phyloP scores from a whole-genome alignment of 2,888 invertebrate genomes.

The Drosophila neutralis region DNA sequence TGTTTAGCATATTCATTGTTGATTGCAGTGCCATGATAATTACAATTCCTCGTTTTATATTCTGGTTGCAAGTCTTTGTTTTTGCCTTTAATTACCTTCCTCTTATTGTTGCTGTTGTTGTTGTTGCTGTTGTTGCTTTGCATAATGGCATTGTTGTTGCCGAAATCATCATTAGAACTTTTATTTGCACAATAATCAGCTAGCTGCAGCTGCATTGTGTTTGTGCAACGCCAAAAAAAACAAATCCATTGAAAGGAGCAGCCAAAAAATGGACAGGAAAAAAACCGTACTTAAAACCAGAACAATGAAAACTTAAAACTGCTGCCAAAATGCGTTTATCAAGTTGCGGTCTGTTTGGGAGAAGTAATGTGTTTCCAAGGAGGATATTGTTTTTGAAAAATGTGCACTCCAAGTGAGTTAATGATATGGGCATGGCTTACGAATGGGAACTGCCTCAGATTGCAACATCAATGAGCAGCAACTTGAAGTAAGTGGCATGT shows the following conservation, averaged over 20 bases:
- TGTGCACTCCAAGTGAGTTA: constrained; percentile 27
- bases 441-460: constrained; percentile 4
- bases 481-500: background rate
- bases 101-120: constrained; percentile 29
- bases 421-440: constrained; percentile 20
- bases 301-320: constrained; percentile 51
- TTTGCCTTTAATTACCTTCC: constrained; percentile 55
- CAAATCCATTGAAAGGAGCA: constrained; percentile 31
- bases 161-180: constrained; percentile 78
- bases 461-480: constrained; percentile 1
- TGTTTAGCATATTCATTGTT: constrained; percentile 74
- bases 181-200: constrained; percentile 76
- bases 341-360: constrained; percentile 71
- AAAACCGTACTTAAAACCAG: constrained; percentile 1
- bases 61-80: constrained; percentile 24
- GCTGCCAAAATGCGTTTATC: constrained; percentile 57
- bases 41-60: constrained; percentile 57
- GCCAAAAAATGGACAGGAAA: constrained; percentile 8
- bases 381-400: constrained; percentile 23
- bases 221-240: constrained; percentile 47
- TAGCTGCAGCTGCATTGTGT: constrained; percentile 57
- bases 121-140: constrained; percentile 32
- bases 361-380: constrained; percentile 11
- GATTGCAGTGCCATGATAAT: constrained; percentile 68
- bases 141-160: constrained; percentile 74